phyloP scores from a whole-genome alignment of 1,140 invertebrate genomes.

The Chironomus striatipennis region DNA sequence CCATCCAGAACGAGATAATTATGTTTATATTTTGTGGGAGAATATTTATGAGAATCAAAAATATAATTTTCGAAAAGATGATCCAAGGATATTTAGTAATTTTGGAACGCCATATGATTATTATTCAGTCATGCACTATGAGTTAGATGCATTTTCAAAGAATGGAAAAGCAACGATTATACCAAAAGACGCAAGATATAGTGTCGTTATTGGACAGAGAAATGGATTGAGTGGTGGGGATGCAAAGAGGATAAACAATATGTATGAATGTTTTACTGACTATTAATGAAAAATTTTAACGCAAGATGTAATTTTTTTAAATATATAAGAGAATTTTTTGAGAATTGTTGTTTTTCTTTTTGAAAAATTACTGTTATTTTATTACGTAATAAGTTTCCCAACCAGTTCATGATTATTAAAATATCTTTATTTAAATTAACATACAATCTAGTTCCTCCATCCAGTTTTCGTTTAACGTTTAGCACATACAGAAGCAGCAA shows the following conservation, averaged over 20 bases:
- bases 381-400: too few species aligned
- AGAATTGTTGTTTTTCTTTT: too few species aligned
- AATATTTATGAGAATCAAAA: conserved; percentile 54
- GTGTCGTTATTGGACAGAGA: conserved; percentile 48
- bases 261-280: neutral
- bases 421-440: too few species aligned
- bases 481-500: too few species aligned
- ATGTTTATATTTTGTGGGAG: conserved; percentile 54
- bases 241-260: neutral
- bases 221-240: conserved; percentile 56
- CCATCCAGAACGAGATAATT: conserved; percentile 57
- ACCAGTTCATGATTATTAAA: too few species aligned
- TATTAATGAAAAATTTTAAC: neutral
- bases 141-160: conserved; percentile 46
- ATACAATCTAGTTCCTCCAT: too few species aligned
- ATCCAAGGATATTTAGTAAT: conserved; percentile 50
- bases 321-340: too few species aligned
- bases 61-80: conserved; percentile 63
- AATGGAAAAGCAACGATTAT: conserved; percentile 40
- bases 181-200: neutral
- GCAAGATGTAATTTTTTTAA: neutral
- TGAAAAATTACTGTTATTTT: too few species aligned
- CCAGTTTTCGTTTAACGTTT: too few species aligned
- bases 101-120: conserved; percentile 58
- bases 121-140: conserved; percentile 37